These are phyloP conservation scores for Herminia tarsipennalis DNA, from an alignment of 2,888 invertebrate genomes.

Conservation along the genomic window DNA sequence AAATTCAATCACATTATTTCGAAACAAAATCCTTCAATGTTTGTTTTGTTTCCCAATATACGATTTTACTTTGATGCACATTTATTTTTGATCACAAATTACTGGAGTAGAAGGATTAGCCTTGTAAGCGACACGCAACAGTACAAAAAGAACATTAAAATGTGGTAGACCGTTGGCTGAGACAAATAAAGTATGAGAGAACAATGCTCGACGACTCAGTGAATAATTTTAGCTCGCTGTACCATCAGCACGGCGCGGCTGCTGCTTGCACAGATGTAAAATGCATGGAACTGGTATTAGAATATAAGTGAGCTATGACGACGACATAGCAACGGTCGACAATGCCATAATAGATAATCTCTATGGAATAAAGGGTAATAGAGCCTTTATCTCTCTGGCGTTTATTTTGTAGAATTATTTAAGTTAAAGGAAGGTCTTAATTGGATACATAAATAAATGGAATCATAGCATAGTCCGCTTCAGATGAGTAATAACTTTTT, in stretches of 20 bases:
- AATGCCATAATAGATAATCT: constrained; percentile 25
- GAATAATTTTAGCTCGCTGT: constrained; percentile 81
- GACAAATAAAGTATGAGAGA: constrained; percentile 83
- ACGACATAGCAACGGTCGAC: background rate
- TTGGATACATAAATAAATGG: too few species aligned
- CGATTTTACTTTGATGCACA: constrained; percentile 57
- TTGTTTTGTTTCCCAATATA: constrained; percentile 38
- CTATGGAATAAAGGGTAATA: background rate
- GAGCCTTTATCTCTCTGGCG: background rate
- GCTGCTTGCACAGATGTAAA: constrained; percentile 44
- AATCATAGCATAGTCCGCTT: too few species aligned
- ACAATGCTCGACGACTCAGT: constrained; percentile 79
- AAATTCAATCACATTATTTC: constrained; percentile 16
- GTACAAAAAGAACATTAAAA: constrained; percentile 66
- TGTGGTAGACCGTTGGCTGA: constrained; percentile 45
- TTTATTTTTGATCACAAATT: constrained; percentile 76
- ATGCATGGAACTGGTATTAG: constrained; percentile 45
- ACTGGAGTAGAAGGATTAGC: constrained; percentile 69
- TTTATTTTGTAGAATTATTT: background rate
- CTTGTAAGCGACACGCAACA: constrained; percentile 69
- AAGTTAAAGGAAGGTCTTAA: too few species aligned
- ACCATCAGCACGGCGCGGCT: constrained; percentile 64
- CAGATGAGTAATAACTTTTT: too few species aligned
- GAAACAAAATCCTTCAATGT: constrained; percentile 28
- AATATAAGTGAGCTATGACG: background rate